A percentile compares a stretch with the other conserved stretches of the same genome.
Evolutionary conservation across 2,888 invertebrate genomes (phyloP).

Genomic region (Arge pagana): DNA sequence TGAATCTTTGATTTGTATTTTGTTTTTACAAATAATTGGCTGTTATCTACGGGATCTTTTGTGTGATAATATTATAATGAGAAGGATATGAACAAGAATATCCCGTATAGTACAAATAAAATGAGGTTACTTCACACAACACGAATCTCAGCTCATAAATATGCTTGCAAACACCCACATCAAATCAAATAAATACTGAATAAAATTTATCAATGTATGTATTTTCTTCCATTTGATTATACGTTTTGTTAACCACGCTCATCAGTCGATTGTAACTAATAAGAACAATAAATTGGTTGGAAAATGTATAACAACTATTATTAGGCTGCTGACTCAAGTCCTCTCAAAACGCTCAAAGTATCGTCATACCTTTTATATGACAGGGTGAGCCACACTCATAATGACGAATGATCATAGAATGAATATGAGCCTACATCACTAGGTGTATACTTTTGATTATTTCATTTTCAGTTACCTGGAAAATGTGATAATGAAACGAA

Average conservation of each 20-base stretch:
- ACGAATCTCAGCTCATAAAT: too few species aligned
- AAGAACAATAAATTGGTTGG: conserved; percentile 11
- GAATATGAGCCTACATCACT: conserved; percentile 23
- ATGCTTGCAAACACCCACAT: too few species aligned
- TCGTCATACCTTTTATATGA: conserved; percentile 11
- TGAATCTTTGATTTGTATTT: too few species aligned
- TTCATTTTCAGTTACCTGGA: too few species aligned
- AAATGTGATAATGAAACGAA: too few species aligned
- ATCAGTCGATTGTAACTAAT: neutral
- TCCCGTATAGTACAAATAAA: too few species aligned
- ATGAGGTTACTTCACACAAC: too few species aligned
- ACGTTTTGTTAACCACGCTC: neutral
- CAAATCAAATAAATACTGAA: neutral
- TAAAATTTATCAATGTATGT: neutral
- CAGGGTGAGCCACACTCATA: neutral
- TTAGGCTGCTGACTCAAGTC: conserved; percentile 44
- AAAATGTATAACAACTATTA: conserved; percentile 35
- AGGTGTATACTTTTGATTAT: too few species aligned
- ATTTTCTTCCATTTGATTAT: neutral
- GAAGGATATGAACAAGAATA: too few species aligned
- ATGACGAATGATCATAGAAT: neutral
- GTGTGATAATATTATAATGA: too few species aligned
- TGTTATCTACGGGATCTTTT: too few species aligned
- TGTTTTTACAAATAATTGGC: too few species aligned
- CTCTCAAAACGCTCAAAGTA: conserved; percentile 36